Base-by-base conservation (phyloP, 2,797 vertebrate genomes). In the Galagoides demidoff region DNA sequence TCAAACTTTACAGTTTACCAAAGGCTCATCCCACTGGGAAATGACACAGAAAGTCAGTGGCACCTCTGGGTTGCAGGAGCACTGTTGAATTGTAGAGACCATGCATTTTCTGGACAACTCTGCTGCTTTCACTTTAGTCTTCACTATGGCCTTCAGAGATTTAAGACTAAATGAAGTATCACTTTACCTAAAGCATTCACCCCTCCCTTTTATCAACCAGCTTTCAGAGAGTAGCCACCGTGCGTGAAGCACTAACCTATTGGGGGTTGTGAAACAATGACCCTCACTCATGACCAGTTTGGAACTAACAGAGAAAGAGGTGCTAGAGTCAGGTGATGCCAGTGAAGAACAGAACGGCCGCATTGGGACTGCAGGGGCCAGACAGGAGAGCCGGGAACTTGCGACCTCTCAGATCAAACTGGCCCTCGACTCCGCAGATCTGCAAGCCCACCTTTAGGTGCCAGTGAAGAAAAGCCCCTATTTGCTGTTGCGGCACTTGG, bases 191-290 rank as follows among this genome's bases (percentile, higher is more conserved):
- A 45, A 5, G 25, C 7, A 11, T 14, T 55, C 63, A 25, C 57
- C 85, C 66, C 29, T 87, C 37, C 57, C 39, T 7, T n/a, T 39
- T 31, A 37, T 7, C 25, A 22, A 4, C 59, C 49, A 6, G 9
- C 61, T 85, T 55, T 78, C 63, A 37, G 0, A 20, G 63, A 55
- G 55, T 6, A n/a, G 7, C 52, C 12, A 0, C 45, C 5, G 19
- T 0, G 0, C 1, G 1, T 0, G 23, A 16, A 23, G 34, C 14
- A 22, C 22, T 23, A 23, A n/a, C 34, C 13, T 9, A 17, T 1
- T 13, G 2, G 52, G 22, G 20, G 31, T 13, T 49, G 17, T 27
- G 71, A 37, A 10, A 34, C 27, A 25, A 4, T 20, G n/a, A 73
- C 29, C 55, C 63, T 7, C 4, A 3, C 25, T 9, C 22, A 27